Evolutionary conservation across 2,888 invertebrate species (phyloP).

Genomic region (Calameuta filiformis): DNA sequence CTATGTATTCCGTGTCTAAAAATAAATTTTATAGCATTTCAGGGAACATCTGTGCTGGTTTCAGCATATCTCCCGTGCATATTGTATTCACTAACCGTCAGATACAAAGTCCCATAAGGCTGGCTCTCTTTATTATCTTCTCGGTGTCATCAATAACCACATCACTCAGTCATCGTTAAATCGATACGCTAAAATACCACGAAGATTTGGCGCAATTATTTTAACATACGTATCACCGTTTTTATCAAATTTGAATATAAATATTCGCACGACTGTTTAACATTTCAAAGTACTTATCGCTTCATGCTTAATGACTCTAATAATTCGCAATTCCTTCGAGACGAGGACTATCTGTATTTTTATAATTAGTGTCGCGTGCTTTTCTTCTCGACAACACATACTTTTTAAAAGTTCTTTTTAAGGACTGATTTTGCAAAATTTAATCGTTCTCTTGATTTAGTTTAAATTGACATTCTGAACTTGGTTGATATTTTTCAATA

Average conservation of each 20-base stretch:
- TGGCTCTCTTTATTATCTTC: no score
- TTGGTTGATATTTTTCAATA: neutral
- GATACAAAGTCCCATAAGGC: no score
- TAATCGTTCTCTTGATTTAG: neutral
- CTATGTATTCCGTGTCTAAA: no score
- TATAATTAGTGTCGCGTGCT: neutral
- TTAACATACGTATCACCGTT: neutral
- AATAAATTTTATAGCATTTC: no score
- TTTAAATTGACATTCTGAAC: no score
- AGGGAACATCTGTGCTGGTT: no score
- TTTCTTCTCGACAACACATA: neutral
- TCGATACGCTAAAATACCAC: neutral
- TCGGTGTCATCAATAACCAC: neutral
- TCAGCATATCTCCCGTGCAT: no score
- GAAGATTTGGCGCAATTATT: neutral
- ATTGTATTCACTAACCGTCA: no score
- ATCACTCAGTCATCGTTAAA: neutral
- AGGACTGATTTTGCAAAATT: no score
- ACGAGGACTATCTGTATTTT: neutral
- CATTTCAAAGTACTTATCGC: neutral
- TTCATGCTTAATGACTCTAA: neutral
- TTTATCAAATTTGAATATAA: neutral
- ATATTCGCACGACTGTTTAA: neutral
- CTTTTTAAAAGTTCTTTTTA: no score
- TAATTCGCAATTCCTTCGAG: neutral